phyloP scores from a whole-genome alignment of 1,140 invertebrate genomes.

The Procambarus clarkii region DNA sequence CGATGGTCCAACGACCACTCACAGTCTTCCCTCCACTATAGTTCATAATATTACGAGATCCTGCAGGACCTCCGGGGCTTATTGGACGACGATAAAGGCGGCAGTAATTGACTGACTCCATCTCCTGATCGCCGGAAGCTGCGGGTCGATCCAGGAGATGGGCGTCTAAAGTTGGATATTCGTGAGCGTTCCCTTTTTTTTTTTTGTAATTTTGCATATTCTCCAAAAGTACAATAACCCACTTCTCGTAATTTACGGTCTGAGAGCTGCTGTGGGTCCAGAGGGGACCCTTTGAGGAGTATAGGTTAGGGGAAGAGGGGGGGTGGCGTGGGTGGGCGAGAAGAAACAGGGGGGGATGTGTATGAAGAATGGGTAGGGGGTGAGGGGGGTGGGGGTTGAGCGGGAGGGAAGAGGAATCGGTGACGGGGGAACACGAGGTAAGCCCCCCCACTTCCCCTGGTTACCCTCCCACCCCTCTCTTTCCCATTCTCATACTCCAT shows the following conservation, averaged over 20 bases:
- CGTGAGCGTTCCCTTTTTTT: too few relatives aligned
- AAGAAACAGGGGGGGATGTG: too few relatives aligned
- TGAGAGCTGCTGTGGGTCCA: not conserved
- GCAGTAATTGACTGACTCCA: not conserved
- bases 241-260: not conserved
- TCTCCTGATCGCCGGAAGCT: not conserved
- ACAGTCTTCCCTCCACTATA: not conserved
- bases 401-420: not conserved
- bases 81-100: not conserved
- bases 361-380: not conserved
- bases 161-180: not conserved
- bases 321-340: too few relatives aligned
- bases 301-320: not conserved
- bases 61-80: not conserved
- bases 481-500: not conserved
- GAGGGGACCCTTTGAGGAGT: not conserved
- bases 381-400: not conserved
- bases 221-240: not conserved
- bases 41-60: constrained; percentile 2
- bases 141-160: too few relatives aligned
- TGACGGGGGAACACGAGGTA: constrained; percentile 35
- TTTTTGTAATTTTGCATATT: not conserved
- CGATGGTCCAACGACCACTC: not conserved
- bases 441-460: not conserved
- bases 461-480: not conserved